A percentile compares a stretch with the other conserved stretches of the same genome.
These are phyloP conservation scores for Hofmannophila pseudospretella DNA, from an alignment of 2,888 invertebrate species.

Conservation along the genomic window DNA sequence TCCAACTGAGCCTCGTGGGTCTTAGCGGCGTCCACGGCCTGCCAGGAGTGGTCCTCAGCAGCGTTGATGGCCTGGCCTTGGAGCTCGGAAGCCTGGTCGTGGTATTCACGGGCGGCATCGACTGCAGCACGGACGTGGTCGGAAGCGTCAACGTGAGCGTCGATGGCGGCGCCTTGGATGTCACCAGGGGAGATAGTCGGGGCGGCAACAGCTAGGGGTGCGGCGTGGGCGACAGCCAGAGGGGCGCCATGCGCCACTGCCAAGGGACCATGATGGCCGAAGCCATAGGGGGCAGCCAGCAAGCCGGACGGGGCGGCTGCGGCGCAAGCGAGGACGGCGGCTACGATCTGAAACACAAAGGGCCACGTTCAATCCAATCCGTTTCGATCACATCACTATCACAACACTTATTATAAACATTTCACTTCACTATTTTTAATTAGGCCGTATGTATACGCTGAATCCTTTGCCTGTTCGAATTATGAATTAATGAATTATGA, in stretches of 20 bases:
- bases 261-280: slow-evolving; percentile 22
- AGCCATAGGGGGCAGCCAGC: slow-evolving; percentile 9
- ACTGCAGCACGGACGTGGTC: slow-evolving; percentile 68
- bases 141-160: slow-evolving; percentile 63
- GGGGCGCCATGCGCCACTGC: slow-evolving; percentile 35
- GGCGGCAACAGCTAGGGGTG: slow-evolving; percentile 38
- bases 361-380: slow-evolving; percentile 18
- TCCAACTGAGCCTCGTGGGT: slow-evolving; percentile 64
- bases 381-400: slow-evolving; percentile 14
- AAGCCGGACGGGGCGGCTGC: slow-evolving; percentile 20
- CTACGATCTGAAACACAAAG: slow-evolving; percentile 69
- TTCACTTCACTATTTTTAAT: slow-evolving; percentile 3
- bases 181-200: slow-evolving; percentile 36
- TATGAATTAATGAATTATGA: too few species aligned
- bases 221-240: slow-evolving; percentile 37
- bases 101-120: slow-evolving; percentile 60
- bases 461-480: too few species aligned
- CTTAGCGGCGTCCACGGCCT: slow-evolving; percentile 64
- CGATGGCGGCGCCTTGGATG: slow-evolving; percentile 29
- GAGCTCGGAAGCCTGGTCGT: slow-evolving; percentile 67
- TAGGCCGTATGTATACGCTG: not conserved
- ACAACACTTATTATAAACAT: slow-evolving; percentile 2
- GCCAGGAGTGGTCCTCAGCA: slow-evolving; percentile 70
- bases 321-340: slow-evolving; percentile 60
- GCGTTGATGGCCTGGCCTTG: slow-evolving; percentile 69